Evolutionary conservation across 2,888 invertebrate genomes (phyloP), one percentile per base, ranked within the genome.

Genomic region (Pomacea canaliculata): DNA sequence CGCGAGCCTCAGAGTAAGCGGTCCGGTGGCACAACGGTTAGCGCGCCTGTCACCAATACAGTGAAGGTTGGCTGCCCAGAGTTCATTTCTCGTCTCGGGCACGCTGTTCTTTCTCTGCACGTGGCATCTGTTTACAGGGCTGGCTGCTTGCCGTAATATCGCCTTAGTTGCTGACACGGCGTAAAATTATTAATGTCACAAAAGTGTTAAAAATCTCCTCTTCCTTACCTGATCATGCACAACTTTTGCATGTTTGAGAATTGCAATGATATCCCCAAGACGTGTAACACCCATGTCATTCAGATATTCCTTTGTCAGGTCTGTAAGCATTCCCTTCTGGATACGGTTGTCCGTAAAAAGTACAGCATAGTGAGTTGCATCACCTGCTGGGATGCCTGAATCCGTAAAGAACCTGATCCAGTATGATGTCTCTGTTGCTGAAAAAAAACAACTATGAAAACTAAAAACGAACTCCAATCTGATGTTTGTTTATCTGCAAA

Each of bases 321-420:
- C 97, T 80, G 94, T 92, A 73, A 97, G 90, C 97, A 97, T 97
- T 84, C 96, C 95, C 82, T 93, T 94, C 87, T 95, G 94, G 79
- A 97, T 97, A 51, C 97, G 93, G 91, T 97, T 96, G 87, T 96
- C 95, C 0, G 94, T 94, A 89, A 97, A 97, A 12, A 95, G 94
- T 46, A 96, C 93, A 0, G 97, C 96, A 91, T 97, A 96, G 77
- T 94, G 94, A 0, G 95, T 95, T 0, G 95, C 94, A 71, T 94
- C 94, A 70, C 94, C 94, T 0, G 94, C 92, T 0, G 96, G 95
- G 81, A 97, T 95, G 3, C 96, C 96, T 18, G 96, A 95, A 66
- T 94, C 94, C 73, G 94, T 94, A 92, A 97, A 97, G 89, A 97
- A 97, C 85, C 93, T 94, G 56, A 96, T 94, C 97, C 97, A 97